Conservation (phyloP, 2,113 vertebrate genomes). For the Hippocampus barbouri region DNA sequence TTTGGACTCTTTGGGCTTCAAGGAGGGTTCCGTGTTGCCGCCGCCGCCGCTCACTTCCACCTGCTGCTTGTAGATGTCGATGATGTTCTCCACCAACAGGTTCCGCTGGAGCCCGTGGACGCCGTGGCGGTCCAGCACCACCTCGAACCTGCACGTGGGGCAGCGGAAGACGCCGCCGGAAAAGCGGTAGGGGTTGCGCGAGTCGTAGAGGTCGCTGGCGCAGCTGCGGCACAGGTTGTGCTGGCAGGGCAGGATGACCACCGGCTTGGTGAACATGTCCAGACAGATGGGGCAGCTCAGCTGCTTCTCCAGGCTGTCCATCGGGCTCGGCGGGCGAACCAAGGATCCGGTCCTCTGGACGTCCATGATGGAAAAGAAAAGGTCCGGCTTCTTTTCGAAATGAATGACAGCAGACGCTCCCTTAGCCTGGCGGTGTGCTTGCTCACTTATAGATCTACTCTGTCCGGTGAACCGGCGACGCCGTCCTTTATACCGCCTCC, state of each 20-base stretch:
- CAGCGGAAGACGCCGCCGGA: slow-evolving; percentile 90
- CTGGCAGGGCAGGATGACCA: slow-evolving; percentile 96
- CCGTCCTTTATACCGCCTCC: slow-evolving; percentile 67
- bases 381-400: slow-evolving; percentile 8
- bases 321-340: slow-evolving; percentile 68
- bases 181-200: slow-evolving; percentile 77
- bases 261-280: slow-evolving; percentile 95
- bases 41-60: slow-evolving; percentile 56
- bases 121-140: slow-evolving; percentile 92
- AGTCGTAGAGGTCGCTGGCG: slow-evolving; percentile 89
- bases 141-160: slow-evolving; percentile 93
- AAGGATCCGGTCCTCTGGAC: slow-evolving; percentile 71
- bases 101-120: slow-evolving; percentile 95
- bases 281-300: slow-evolving; percentile 96
- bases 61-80: slow-evolving; percentile 93
- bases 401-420: slow-evolving; percentile 1
- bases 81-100: slow-evolving; percentile 95
- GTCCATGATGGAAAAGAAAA: slow-evolving; percentile 59
- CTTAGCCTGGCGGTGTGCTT: neutral
- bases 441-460: slow-evolving; percentile 45
- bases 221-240: slow-evolving; percentile 96
- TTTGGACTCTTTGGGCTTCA: slow-evolving; percentile 80
- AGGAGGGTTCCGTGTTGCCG: slow-evolving; percentile 50
- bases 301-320: slow-evolving; percentile 97
- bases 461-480: slow-evolving; percentile 38